phyloP scores from a whole-genome alignment of 2,113 vertebrate genomes.

The Trogon melanurus region DNA sequence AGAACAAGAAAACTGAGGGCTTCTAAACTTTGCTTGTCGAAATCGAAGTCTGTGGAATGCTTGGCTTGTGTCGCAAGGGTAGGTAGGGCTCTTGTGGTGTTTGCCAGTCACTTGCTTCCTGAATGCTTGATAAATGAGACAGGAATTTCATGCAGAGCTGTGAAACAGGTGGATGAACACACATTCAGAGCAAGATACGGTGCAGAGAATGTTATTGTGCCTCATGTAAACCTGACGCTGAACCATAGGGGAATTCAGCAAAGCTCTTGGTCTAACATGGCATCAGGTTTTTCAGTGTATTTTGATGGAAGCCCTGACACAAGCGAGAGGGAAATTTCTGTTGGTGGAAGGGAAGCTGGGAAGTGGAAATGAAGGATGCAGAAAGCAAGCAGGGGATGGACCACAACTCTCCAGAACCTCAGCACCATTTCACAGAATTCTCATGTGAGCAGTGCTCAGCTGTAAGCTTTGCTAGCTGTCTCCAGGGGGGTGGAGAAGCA shows the following conservation, averaged over 20 bases:
- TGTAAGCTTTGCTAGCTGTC: not conserved
- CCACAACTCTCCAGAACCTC: not conserved
- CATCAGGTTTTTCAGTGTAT: not conserved
- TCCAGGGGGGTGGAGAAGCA: not conserved
- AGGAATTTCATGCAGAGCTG: not conserved
- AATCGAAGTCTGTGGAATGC: not conserved
- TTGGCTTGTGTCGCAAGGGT: not conserved
- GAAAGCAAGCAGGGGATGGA: not conserved
- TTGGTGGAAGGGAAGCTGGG: not conserved
- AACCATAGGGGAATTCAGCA: not conserved
- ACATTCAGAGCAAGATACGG: rapidly evolving
- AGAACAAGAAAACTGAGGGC: not conserved
- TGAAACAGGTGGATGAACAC: not conserved
- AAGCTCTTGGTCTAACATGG: not conserved
- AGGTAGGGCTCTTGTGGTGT: not conserved
- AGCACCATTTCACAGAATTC: not conserved
- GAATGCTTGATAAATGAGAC: not conserved
- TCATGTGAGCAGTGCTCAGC: not conserved
- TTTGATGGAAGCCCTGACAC: not conserved
- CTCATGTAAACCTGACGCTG: not conserved
- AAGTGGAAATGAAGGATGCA: not conserved
- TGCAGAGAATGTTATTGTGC: not conserved
- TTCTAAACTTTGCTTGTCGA: not conserved
- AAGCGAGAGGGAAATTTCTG: rapidly evolving
- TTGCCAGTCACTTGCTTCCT: not conserved